Conservation (phyloP, 2,113 vertebrate species). For the Pseudonaja textilis region DNA sequence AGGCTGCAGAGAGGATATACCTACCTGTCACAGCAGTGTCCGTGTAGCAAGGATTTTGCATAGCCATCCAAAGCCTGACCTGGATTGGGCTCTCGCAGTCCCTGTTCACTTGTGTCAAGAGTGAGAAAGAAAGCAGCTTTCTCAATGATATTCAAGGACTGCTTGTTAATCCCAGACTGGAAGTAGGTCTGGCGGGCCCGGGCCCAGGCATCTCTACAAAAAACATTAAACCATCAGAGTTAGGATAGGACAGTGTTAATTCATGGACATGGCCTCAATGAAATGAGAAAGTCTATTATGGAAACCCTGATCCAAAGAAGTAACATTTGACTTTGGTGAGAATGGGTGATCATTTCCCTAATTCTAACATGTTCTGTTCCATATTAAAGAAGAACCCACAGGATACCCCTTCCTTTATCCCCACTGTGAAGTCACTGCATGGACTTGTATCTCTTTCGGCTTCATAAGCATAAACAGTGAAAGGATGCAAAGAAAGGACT, state of each 20-base stretch:
- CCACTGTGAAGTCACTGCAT: neutral
- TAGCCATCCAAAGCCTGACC: slow-evolving; percentile 76
- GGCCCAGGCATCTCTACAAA: slow-evolving; percentile 81
- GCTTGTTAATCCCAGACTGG: slow-evolving; percentile 71
- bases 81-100: slow-evolving; percentile 75
- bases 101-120: slow-evolving; percentile 78
- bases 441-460: neutral
- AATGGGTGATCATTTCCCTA: neutral
- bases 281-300: too few species aligned
- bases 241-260: neutral
- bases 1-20: neutral
- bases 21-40: slow-evolving; percentile 86
- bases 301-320: neutral
- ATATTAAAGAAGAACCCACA: neutral
- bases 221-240: neutral
- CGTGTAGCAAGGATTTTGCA: slow-evolving; percentile 81
- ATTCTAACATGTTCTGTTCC: neutral
- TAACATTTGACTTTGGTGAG: neutral
- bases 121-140: slow-evolving; percentile 85
- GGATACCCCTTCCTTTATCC: neutral
- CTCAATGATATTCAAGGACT: slow-evolving; percentile 80
- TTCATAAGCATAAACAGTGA: neutral
- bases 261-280: too few species aligned
- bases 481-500: neutral
- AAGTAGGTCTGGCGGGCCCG: slow-evolving; percentile 75